These are phyloP conservation scores for Aptenodytes patagonicus DNA, from an alignment of 2,113 vertebrate genomes.

Conservation along the genomic window DNA sequence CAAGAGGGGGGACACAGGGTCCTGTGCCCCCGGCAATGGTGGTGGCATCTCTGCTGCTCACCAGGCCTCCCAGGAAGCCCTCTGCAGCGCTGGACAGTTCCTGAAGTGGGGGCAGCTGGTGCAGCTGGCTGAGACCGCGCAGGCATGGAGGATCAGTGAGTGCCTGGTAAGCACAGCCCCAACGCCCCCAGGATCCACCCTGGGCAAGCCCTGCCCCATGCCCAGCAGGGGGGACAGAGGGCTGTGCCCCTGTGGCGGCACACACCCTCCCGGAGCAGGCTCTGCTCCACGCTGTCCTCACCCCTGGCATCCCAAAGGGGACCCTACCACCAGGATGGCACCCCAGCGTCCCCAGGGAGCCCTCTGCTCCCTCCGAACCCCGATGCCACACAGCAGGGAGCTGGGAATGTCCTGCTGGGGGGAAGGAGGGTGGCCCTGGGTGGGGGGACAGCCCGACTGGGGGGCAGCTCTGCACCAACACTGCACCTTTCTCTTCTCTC, in stretches of 20 bases:
- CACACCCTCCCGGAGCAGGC: fast-evolving
- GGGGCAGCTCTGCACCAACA: not conserved
- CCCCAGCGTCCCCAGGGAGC: too few relatives aligned
- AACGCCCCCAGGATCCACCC: fast-evolving
- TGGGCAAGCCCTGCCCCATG: not conserved
- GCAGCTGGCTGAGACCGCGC: not conserved
- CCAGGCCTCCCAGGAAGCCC: not conserved
- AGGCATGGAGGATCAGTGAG: not conserved
- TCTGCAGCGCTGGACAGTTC: not conserved
- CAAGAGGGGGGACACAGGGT: not conserved
- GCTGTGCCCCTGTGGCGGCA: fast-evolving
- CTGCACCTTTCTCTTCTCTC: not conserved
- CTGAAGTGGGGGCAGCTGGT: not conserved
- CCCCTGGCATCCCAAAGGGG: not conserved
- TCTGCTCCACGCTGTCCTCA: not conserved
- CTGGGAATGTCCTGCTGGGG: not conserved
- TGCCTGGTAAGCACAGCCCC: not conserved
- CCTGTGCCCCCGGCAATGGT: not conserved
- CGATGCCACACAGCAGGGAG: fast-evolving
- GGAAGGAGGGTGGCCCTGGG: not conserved
- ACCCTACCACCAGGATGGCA: not conserved
- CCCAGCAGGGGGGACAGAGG: fast-evolving
- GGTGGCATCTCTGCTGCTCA: not conserved
- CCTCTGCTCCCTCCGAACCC: not conserved
- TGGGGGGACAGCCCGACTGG: fast-evolving